Base-by-base conservation (phyloP, 2,888 invertebrate genomes). In the Conchocele bisecta region DNA sequence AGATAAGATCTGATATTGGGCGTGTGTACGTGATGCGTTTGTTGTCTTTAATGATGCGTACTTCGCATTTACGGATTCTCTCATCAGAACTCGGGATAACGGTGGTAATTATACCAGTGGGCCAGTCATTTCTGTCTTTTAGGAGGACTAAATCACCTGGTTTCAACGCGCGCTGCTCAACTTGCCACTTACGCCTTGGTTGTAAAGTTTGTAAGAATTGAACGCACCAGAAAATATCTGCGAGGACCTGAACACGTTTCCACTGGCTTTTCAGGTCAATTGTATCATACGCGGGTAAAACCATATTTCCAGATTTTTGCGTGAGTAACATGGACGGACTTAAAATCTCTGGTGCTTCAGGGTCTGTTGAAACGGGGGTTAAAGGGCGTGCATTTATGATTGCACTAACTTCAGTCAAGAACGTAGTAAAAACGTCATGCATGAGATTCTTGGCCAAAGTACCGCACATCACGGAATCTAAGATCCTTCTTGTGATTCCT, bases 121-220 rank as follows among this genome's bases (percentile, higher is more conserved):
- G n/a, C n/a, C n/a, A n/a, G n/a, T n/a, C n/a, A n/a, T n/a, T n/a
- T n/a, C n/a, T 39, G 26, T 60, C 44, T 24, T 51, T 67, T 20
- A 67, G 46, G 13, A 60, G 37, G 5, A 60, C 67, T n/a, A 67
- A 28, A 20, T 60, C 60, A 35, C 67, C 67, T n/a, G 26, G 24
- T 44, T 67, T 54, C 20, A 59, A 17, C 26, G 42, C 35, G 17
- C 17, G 51, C 13, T 28, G 11, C 9, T 20, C n/a, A 13, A 22
- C 22, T 11, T 57, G 9, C 66, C 66, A 58, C 39, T 57, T 58
- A 28, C 58, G 39, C 50, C 57, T 57, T 11, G 39, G 22, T 20
- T 66, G 66, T 17, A 66, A 51, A 22, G 41, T 41, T 17, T 58
- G 57, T 13, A 66, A 31, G 31, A 29, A 66, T 6, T 51, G 41